These are phyloP conservation scores for Protosalanx chinensis DNA, from an alignment of 2,797 vertebrate genomes.

Conservation along the genomic window DNA sequence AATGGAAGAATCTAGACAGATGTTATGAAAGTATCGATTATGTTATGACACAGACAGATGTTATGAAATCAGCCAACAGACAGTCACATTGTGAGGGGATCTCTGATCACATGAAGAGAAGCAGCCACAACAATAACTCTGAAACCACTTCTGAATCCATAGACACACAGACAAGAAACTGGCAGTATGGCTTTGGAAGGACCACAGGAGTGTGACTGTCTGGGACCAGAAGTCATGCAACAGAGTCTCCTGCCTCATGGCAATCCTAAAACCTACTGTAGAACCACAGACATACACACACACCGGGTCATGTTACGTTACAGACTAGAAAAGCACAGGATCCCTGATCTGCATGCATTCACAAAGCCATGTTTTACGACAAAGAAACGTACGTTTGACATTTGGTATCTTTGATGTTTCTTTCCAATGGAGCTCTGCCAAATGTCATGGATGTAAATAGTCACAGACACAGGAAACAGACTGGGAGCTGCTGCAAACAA, in stretches of 20 bases:
- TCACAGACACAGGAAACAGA: neutral
- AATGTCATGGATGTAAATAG: neutral
- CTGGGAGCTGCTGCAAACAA: neutral
- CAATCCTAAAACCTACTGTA: neutral
- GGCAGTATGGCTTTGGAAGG: neutral
- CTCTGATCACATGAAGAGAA: slow-evolving; percentile 2
- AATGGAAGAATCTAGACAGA: neutral
- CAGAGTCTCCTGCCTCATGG: neutral
- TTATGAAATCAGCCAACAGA: neutral
- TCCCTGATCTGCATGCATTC: neutral
- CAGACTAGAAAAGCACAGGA: no score
- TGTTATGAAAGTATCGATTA: neutral
- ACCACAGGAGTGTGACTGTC: neutral
- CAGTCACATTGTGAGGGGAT: slow-evolving; percentile 1
- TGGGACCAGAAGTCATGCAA: neutral
- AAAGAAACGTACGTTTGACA: neutral
- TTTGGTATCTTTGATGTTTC: neutral
- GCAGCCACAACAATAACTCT: neutral
- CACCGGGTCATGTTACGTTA: no score
- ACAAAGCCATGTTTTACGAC: neutral
- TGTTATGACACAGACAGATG: neutral
- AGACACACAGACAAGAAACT: neutral
- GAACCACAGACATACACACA: neutral
- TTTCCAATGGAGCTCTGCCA: neutral
- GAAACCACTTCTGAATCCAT: slow-evolving; percentile 1